These are phyloP conservation scores for Sipha maydis DNA, from an alignment of 2,888 invertebrate species.

Conservation along the genomic window DNA sequence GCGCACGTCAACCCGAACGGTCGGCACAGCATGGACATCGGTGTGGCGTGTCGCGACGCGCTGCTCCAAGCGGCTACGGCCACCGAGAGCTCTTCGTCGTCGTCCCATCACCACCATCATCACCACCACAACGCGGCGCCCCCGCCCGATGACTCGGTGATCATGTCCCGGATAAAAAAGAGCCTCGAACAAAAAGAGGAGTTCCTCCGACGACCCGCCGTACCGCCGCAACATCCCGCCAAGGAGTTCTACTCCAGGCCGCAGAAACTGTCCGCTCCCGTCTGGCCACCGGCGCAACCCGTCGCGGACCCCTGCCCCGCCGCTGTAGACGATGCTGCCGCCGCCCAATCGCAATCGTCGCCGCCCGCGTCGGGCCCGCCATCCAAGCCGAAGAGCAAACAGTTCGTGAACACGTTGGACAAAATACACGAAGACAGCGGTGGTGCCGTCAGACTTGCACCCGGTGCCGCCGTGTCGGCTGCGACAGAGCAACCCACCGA, in stretches of 20 bases:
- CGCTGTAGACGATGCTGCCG: background rate
- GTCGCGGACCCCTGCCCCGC: slow-evolving; percentile 4
- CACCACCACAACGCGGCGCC: slow-evolving; percentile 73
- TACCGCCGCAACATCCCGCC: slow-evolving; percentile 63
- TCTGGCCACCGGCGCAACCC: slow-evolving; percentile 73
- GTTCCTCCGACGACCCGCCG: slow-evolving; percentile 76
- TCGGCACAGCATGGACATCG: slow-evolving; percentile 69
- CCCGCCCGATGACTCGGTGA: slow-evolving; percentile 74
- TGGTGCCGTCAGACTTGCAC: background rate
- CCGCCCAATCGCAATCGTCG: slow-evolving; percentile 54
- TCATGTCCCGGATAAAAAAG: slow-evolving; percentile 76
- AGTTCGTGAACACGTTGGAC: slow-evolving; percentile 73
- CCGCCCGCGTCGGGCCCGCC: slow-evolving; percentile 73
- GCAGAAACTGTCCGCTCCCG: slow-evolving; percentile 78
- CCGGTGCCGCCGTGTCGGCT: background rate
- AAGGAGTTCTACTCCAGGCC: slow-evolving; percentile 83
- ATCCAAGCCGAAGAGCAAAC: slow-evolving; percentile 64
- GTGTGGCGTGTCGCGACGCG: slow-evolving; percentile 68
- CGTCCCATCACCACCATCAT: slow-evolving; percentile 72
- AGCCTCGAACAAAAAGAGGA: slow-evolving; percentile 91
- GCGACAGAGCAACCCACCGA: slow-evolving; percentile 50
- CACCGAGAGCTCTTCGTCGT: slow-evolving; percentile 67
- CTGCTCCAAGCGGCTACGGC: slow-evolving; percentile 72
- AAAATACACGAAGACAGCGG: slow-evolving; percentile 74
- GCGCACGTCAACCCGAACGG: slow-evolving; percentile 66